Percentiles rank a stretch among this genome's conserved stretches.
These are phyloP conservation scores for Leucosticte australis DNA, from an alignment of 2,113 vertebrate genomes.

Conservation along the genomic window DNA sequence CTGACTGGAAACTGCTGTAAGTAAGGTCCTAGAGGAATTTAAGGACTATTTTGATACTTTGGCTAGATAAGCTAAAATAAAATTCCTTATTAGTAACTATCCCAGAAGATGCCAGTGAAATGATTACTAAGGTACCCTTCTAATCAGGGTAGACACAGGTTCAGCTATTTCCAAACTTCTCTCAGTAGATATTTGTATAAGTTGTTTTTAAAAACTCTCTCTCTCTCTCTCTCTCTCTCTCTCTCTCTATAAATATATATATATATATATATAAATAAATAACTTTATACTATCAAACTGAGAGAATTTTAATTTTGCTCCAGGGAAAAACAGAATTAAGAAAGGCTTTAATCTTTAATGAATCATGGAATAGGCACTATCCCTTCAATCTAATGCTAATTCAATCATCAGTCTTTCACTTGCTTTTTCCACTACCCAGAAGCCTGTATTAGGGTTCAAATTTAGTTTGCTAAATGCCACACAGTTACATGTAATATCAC, in stretches of 20 bases:
- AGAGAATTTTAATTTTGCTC: neutral
- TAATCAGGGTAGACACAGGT: neutral
- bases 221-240: neutral
- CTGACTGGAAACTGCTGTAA: neutral
- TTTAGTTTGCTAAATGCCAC: neutral
- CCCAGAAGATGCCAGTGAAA: neutral
- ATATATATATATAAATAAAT: too few relatives aligned
- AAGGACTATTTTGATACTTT: neutral
- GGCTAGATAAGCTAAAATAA: neutral
- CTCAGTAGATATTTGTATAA: neutral
- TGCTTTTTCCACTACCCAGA: neutral
- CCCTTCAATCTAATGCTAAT: neutral
- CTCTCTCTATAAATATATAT: too few relatives aligned
- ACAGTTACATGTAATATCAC: neutral
- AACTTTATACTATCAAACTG: neutral
- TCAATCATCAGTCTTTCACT: neutral
- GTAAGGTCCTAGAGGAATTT: neutral
- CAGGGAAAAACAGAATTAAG: neutral
- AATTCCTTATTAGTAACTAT: neutral
- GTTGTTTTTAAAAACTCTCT: neutral
- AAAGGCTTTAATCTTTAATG: neutral
- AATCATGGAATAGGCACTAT: neutral
- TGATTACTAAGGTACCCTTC: neutral
- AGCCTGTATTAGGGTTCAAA: neutral
- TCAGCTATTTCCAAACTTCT: neutral